Conservation (phyloP, 2,113 vertebrate genomes). For the Podocnemis expansa region DNA sequence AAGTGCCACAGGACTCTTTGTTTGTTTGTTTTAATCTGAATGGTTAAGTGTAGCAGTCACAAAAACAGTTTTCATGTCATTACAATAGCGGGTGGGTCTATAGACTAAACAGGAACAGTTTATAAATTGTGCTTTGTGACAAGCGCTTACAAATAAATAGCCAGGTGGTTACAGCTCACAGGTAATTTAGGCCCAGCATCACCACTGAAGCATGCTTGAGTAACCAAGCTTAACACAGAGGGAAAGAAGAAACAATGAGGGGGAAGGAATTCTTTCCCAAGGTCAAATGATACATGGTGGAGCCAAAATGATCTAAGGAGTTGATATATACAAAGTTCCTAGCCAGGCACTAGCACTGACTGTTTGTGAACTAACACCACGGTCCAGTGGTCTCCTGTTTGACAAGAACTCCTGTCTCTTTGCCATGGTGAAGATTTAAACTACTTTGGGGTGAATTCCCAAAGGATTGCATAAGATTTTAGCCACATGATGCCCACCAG, state of each 20-base stretch:
- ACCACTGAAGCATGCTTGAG: background rate
- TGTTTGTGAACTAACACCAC: background rate
- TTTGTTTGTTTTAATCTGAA: conserved; percentile 54
- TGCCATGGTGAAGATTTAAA: background rate
- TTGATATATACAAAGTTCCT: background rate
- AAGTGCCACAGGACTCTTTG: no score
- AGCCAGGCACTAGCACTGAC: background rate
- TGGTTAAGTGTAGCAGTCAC: background rate
- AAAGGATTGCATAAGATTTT: background rate
- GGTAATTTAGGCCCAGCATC: background rate
- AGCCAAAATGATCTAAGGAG: background rate
- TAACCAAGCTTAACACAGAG: background rate
- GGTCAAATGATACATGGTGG: background rate
- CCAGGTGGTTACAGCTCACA: background rate
- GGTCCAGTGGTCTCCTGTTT: background rate
- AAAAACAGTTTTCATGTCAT: background rate
- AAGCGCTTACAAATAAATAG: background rate
- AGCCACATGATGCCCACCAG: background rate
- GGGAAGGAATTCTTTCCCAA: background rate
- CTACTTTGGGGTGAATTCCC: background rate
- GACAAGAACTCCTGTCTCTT: background rate
- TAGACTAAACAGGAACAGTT: background rate
- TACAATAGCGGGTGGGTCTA: background rate
- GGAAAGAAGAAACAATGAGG: background rate
- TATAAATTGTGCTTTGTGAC: background rate